Percentiles rank a stretch among this genome's conserved stretches.
These are phyloP conservation scores for Vanessa tameamea DNA, from an alignment of 1,140 invertebrate species.

Conservation along the genomic window DNA sequence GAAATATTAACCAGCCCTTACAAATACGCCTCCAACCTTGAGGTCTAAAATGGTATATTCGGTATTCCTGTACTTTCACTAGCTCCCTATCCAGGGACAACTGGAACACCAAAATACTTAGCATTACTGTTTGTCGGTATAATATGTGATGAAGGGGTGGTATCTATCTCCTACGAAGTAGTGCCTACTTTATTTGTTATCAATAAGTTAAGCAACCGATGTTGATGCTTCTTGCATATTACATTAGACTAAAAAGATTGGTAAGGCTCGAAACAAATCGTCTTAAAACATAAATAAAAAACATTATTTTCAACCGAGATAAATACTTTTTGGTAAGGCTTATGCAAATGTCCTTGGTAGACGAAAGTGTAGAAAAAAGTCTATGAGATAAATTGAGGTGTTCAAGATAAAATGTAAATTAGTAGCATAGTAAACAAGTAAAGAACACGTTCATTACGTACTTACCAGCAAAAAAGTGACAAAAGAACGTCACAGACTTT, in stretches of 20 bases:
- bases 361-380: neutral
- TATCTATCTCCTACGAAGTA: too few species aligned
- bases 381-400: neutral
- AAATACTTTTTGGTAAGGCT: constrained; percentile 26
- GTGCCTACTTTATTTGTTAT: too few species aligned
- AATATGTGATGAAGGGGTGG: too few species aligned
- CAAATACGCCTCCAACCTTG: too few species aligned
- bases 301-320: constrained; percentile 16
- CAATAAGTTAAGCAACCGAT: neutral
- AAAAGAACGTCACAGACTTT: neutral
- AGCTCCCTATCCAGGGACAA: too few species aligned
- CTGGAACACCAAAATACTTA: too few species aligned
- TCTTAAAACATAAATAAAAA: constrained; percentile 28
- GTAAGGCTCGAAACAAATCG: constrained; percentile 14
- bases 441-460: too few species aligned
- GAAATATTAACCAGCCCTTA: too few species aligned
- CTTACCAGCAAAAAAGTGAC: neutral
- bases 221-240: neutral
- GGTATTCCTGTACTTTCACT: too few species aligned
- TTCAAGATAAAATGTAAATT: neutral
- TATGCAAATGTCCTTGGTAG: constrained; percentile 24
- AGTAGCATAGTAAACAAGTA: too few species aligned
- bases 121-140: too few species aligned
- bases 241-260: constrained; percentile 9
- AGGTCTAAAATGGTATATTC: too few species aligned